Percentiles rank a stretch among this genome's conserved stretches.
Conservation (phyloP, 2,797 vertebrate species). For the Microctenopoma lineatum region DNA sequence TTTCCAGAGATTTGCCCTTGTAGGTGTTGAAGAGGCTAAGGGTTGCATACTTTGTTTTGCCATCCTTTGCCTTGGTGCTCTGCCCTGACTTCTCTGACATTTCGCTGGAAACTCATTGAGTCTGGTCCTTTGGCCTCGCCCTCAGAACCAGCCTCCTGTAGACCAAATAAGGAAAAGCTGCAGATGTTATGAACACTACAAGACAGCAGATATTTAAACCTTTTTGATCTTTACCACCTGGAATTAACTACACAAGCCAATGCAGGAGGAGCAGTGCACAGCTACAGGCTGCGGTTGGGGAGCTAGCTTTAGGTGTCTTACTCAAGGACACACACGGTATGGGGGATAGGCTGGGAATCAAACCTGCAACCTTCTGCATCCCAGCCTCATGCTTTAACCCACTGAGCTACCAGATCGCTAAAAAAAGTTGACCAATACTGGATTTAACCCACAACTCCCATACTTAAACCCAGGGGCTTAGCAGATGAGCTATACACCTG, state of each 20-base stretch:
- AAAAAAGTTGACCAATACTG: too few species aligned
- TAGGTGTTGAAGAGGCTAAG: constrained; percentile 99
- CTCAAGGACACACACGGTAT: too few species aligned
- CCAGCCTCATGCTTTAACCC: too few species aligned
- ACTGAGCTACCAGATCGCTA: too few species aligned
- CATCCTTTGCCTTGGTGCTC: constrained; percentile 99
- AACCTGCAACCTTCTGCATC: too few species aligned
- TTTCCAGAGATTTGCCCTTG: constrained; percentile 99
- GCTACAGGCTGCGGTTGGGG: too few species aligned
- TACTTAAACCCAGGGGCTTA: too few species aligned
- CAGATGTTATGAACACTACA: not conserved
- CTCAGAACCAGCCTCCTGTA: constrained; percentile 88
- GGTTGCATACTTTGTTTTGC: constrained; percentile 99
- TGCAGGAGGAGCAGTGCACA: too few species aligned
- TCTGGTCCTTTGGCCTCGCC: constrained; percentile 92
- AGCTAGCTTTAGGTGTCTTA: too few species aligned
- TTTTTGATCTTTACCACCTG: not conserved
- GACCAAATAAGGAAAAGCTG: not conserved
- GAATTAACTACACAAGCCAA: not conserved
- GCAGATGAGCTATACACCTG: too few species aligned
- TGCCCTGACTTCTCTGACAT: constrained; percentile 99
- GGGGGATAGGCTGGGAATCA: too few species aligned
- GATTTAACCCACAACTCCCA: too few species aligned
- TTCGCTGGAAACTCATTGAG: constrained; percentile 99
- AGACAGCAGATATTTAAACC: not conserved